A percentile compares a stretch with the other conserved stretches of the same genome.
Evolutionary conservation across 2,113 vertebrate species (phyloP).

Genomic region (Lucifuga dentata): DNA sequence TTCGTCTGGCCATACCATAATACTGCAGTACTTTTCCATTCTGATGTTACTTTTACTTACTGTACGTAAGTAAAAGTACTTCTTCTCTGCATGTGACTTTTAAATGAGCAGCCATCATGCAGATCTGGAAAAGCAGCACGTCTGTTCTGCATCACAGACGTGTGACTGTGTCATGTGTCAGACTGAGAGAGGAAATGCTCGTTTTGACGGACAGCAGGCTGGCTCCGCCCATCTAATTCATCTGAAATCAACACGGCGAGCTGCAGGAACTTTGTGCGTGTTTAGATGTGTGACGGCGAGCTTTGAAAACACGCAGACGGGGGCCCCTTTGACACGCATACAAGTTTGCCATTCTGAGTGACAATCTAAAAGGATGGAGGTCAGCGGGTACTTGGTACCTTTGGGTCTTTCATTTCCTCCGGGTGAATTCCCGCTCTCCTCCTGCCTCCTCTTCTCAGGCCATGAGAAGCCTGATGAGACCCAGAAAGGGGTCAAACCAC

Average conservation of each 20-base stretch:
- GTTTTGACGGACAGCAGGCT: slow-evolving; percentile 70
- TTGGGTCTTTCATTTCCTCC: slow-evolving; percentile 64
- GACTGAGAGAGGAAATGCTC: slow-evolving; percentile 61
- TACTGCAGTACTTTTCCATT: too few relatives aligned
- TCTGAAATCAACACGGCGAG: slow-evolving; percentile 55
- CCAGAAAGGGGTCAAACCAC: slow-evolving; percentile 58
- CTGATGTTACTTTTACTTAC: too few relatives aligned
- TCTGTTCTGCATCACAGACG: slow-evolving; percentile 59
- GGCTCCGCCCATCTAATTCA: slow-evolving; percentile 18
- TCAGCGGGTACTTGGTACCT: slow-evolving; percentile 50
- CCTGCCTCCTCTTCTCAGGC: slow-evolving; percentile 63
- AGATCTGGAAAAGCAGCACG: slow-evolving; percentile 45
- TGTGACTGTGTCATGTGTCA: slow-evolving; percentile 74
- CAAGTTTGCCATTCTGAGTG: slow-evolving; percentile 54
- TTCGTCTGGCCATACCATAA: too few relatives aligned
- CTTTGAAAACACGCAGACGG: slow-evolving; percentile 57
- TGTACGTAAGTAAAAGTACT: too few relatives aligned
- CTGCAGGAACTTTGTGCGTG: slow-evolving; percentile 2
- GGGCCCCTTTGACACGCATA: slow-evolving; percentile 60
- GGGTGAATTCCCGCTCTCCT: slow-evolving; percentile 36
- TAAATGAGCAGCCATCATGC: slow-evolving; percentile 16
- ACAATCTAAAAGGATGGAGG: slow-evolving; percentile 61
- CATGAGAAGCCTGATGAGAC: slow-evolving; percentile 59
- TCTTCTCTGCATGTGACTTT: slow-evolving; percentile 15
- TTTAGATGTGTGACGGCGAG: slow-evolving; percentile 46